Percentiles rank a stretch among this genome's conserved stretches.
phyloP scores from a whole-genome alignment of 1,140 invertebrate species.

The Zaprionus gabonicus region DNA sequence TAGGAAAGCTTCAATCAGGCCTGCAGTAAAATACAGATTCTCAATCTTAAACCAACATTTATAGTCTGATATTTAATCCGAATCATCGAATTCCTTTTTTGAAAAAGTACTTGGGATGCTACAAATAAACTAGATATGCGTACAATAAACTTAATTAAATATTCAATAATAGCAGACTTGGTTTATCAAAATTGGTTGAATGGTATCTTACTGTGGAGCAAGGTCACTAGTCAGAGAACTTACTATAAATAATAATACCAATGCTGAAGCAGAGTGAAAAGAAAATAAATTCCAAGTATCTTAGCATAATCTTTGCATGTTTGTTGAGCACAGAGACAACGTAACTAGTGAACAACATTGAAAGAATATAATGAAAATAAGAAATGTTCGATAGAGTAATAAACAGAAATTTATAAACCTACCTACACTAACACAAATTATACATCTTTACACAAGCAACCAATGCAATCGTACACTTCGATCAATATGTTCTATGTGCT shows the following conservation, averaged over 20 bases:
- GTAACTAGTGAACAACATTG: constrained; percentile 22
- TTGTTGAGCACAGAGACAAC: constrained; percentile 45
- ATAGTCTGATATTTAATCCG: too few species aligned
- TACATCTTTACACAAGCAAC: constrained; percentile 51
- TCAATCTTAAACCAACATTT: background rate
- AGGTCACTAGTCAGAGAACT: background rate
- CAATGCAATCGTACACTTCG: constrained; percentile 58
- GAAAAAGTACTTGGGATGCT: too few species aligned
- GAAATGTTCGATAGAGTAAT: constrained; percentile 49
- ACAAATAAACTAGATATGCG: too few species aligned
- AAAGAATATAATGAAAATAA: constrained; percentile 36
- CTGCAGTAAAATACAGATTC: background rate
- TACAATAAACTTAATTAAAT: too few species aligned
- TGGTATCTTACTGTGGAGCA: too few species aligned
- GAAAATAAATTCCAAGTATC: constrained; percentile 17
- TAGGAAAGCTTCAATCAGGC: constrained; percentile 5
- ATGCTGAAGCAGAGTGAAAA: constrained; percentile 1
- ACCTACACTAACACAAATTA: constrained; percentile 47
- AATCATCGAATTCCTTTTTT: too few species aligned
- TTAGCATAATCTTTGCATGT: constrained; percentile 56
- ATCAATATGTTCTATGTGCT: constrained; percentile 76
- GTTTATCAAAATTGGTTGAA: too few species aligned
- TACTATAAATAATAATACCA: constrained; percentile 15
- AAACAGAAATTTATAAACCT: constrained; percentile 15
- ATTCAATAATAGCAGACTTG: too few species aligned